Base-by-base conservation (phyloP, 1,140 invertebrate genomes). In the Helicoverpa zea region DNA sequence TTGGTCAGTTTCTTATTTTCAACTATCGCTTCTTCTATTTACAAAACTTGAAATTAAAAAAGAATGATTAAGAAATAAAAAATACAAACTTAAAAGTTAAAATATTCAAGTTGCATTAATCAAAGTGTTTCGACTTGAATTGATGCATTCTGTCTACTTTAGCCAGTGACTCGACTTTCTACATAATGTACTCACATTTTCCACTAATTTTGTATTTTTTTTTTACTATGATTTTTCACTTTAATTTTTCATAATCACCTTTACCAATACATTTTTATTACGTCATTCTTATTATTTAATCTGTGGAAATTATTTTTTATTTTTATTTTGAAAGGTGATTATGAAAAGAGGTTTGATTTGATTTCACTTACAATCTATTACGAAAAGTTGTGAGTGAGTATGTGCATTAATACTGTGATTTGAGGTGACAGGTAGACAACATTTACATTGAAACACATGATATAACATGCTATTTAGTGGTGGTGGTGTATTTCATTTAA, bases 101-200 rank as follows among this genome's bases (percentile, higher is more conserved):
- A n/a, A n/a, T n/a, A n/a, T n/a, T n/a, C n/a, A n/a, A n/a, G n/a
- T n/a, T 59, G 58, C 58, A 59, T 30, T 59, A 59, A 59, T 59
- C 58, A 59, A 59, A 59, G 58, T 59, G 58, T 58, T 18, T 18
- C 58, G 58, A 2, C 18, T 29, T 29, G 7, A 10, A 18, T 29
- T 59, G 18, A 59, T 59, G 58, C 58, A 59, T 59, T 59, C 58
- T 59, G 58, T 59, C 58, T 59, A 43, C 35, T 43, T 3, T 64
- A 64, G 74, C 49, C 74, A 54, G 59, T 35, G 59, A 35, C 43
- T 52, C 18, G 18, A 77, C 61, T 77, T 77, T 77, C 74, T 77
- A 51, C 61, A 63, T 77, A 77, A 77, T 77, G 74, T 64, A 77
- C 74, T 77, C 63, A 66, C 30, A 76, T 77, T 77, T 77, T 77